These are phyloP conservation scores for Isichthys henryi DNA, from an alignment of 2,113 vertebrate species.

Conservation along the genomic window DNA sequence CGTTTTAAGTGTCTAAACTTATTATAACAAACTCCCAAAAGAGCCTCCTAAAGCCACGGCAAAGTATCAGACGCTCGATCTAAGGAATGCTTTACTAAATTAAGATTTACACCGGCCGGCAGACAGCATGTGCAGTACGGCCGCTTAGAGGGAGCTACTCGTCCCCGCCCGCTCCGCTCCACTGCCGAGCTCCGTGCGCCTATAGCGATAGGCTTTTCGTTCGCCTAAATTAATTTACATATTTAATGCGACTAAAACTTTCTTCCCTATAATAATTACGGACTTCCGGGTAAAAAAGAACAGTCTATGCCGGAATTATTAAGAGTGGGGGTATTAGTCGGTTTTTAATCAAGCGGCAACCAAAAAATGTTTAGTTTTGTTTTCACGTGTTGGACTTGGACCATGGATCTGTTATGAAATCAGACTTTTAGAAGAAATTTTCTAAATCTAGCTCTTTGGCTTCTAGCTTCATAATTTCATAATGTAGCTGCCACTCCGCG, in stretches of 20 bases:
- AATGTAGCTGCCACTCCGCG: background rate
- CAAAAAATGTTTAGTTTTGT: background rate
- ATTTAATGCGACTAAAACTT: background rate
- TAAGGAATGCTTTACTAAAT: background rate
- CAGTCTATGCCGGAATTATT: background rate
- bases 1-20: background rate
- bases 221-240: background rate
- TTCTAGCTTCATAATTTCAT: background rate
- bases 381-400: background rate
- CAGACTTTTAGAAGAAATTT: background rate
- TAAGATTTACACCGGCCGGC: background rate
- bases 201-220: background rate
- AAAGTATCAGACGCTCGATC: background rate
- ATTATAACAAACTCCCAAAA: background rate
- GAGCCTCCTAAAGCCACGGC: background rate
- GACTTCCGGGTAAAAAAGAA: conserved; percentile 21
- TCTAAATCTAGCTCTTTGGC: background rate
- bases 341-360: background rate
- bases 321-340: background rate
- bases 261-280: background rate
- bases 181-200: background rate
- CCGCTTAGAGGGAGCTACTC: background rate
- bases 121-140: background rate
- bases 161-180: no score
- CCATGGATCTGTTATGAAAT: background rate